Base-by-base conservation (phyloP, 2,888 invertebrate genomes). In the Stenoptilia bipunctidactyla region DNA sequence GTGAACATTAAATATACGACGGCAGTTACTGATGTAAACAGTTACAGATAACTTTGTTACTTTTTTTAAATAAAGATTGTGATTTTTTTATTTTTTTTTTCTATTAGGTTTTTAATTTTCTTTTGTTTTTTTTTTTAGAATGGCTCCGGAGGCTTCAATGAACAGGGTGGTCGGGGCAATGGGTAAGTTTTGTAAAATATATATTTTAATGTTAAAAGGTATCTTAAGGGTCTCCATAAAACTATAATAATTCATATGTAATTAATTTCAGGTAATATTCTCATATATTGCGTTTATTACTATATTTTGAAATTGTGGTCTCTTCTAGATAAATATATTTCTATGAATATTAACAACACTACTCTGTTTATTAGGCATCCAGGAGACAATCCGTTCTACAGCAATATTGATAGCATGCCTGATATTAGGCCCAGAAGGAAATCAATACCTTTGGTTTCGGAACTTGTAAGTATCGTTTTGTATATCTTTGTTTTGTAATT, bases 341-440 rank as follows among this genome's bases (percentile, higher is more conserved):
- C n/a, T n/a, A n/a, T n/a, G n/a, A n/a, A n/a, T n/a, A n/a, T n/a
- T n/a, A n/a, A n/a, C n/a, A n/a, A n/a, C n/a, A 20, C 20, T 30
- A 10, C 12, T 30, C 4, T 39, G 40, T 39, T 42, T 57, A 53
- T 44, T 86, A 92, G 92, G 54, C 94, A 94, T 66, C 93, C 96
- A 13, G 93, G 95, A 53, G 96, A 97, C 84, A 98, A 98, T 85
- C 96, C 98, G 8, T 99, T 99, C 88, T 99, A 98, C 89, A 97
- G 97, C 80, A 97, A 96, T 79, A 99, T 99, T 85, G 98, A 99
- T 89, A 98, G 98, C 67, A 98, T 97, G 96, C 98, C 99, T 38
- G 98, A 98, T 76, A 98, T 99, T 77, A 91, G 97, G 64, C 97
- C 97, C 40, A 88, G 97, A 61, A 89, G 97, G 68, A 98, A 98